Evolutionary conservation across 64 coral and sea anemone genomes (phyloP).

Genomic region (Pachyseris speciosa): DNA sequence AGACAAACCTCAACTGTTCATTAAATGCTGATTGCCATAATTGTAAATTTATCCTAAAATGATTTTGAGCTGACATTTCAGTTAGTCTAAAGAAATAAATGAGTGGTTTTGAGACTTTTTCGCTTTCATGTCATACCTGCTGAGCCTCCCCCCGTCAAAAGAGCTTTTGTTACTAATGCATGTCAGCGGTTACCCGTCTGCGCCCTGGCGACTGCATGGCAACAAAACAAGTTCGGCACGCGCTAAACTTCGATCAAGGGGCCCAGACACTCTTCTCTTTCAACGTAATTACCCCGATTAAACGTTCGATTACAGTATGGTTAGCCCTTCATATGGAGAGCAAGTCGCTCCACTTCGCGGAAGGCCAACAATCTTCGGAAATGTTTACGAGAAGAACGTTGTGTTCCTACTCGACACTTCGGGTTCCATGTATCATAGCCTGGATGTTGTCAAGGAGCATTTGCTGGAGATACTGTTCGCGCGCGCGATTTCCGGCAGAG

Average conservation of each 20-base stretch:
- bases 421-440: slow-evolving; percentile 92
- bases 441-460: slow-evolving; percentile 89
- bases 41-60: too few species aligned
- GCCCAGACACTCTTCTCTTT: neutral
- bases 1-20: neutral
- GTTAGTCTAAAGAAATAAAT: too few species aligned
- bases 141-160: neutral
- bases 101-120: too few species aligned
- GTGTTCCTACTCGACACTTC: slow-evolving; percentile 83
- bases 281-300: neutral
- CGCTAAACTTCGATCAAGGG: neutral
- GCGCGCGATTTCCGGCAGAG: slow-evolving; percentile 78
- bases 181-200: slow-evolving; percentile 19
- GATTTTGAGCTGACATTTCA: too few species aligned
- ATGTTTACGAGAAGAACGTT: slow-evolving; percentile 82
- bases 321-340: slow-evolving; percentile 39
- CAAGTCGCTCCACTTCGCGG: slow-evolving; percentile 64
- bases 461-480: slow-evolving; percentile 88
- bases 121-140: too few species aligned
- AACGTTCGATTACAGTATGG: slow-evolving; percentile 51
- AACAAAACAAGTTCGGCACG: slow-evolving; percentile 44
- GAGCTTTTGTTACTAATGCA: neutral
- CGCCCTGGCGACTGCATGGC: slow-evolving; percentile 36
- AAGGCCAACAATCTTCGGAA: slow-evolving; percentile 86
- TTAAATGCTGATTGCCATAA: too few species aligned